Evolutionary conservation across 2,113 vertebrate genomes (phyloP), one percentile per base, ranked within the genome.

Genomic region (Gnathonemus echidnorhynchus): DNA sequence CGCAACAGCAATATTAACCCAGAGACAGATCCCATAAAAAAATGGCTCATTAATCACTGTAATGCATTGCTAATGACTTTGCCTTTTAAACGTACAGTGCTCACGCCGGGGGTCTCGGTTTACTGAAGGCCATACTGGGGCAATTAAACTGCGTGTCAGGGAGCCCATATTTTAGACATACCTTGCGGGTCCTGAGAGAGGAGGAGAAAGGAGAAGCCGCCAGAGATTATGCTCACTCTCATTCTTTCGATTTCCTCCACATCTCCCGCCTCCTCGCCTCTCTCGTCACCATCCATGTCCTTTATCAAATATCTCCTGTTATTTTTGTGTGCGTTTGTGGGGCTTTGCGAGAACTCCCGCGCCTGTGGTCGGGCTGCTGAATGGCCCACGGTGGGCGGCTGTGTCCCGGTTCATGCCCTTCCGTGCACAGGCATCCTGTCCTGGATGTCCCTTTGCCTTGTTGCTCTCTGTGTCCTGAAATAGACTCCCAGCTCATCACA

Each of bases 21-120:
- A 52, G 46, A 87, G 86, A 87, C 27, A 6, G 86, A 52, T n/a
- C n/a, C 24, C 49, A 35, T 87, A 52, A 45, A 89, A 70, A 70
- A 27, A 88, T 45, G 87, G 39, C 7, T 70, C 88, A 46, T 66
- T 77, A 62, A 52, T 89, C 88, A 52, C n/a, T 21, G 66, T 89
- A 89, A 89, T 35, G 48, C 46, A 19, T 50, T 21, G 19, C 46
- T 52, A 35, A 80, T 42, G 46, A 49, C 66, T 39, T 24, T 35
- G 66, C 70, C 45, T 77, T 74, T 45, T 77, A 89, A 89, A 89
- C 2, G 31, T 52, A 87, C 48, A 87, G 27, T 6, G 50, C n/a
- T 52, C 49, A 53, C 27, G 9, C 49, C 21, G 3, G 49, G 19
- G n/a, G 13, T 53, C 86, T 87, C 11, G n/a, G n/a, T 83, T 53